Evolutionary conservation across 2,797 vertebrate species (phyloP).

Genomic region (Pseudomugil gertrudae): DNA sequence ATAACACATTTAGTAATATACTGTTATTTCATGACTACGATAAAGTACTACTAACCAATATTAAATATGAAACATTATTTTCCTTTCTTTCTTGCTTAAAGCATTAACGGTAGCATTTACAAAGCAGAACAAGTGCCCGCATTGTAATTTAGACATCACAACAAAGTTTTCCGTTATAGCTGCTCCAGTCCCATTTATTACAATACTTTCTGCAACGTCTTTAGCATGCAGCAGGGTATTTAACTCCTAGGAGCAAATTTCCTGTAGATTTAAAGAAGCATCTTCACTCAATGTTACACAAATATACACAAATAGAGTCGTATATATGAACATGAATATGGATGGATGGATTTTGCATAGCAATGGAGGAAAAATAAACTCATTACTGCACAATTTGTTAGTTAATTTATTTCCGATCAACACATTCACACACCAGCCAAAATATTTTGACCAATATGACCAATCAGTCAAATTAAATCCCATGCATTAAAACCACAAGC

Average conservation of each 20-base stretch:
- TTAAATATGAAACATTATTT: not conserved
- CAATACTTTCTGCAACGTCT: not conserved
- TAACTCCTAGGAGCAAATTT: not conserved
- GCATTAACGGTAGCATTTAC: not conserved
- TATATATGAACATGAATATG: not conserved
- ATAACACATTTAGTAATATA: not conserved
- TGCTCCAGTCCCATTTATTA: not conserved
- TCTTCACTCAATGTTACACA: not conserved
- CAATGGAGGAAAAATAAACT: not conserved
- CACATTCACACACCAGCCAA: conserved; percentile 13
- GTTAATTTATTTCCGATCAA: conserved; percentile 13
- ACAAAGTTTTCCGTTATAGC: not conserved
- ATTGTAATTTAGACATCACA: not conserved
- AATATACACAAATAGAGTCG: not conserved
- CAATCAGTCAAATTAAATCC: conserved; percentile 5
- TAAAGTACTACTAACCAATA: not conserved
- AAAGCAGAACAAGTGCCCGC: not conserved
- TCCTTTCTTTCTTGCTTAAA: not conserved
- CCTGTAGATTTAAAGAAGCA: not conserved
- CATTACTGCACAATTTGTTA: conserved; percentile 17
- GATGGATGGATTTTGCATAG: not conserved
- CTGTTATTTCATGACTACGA: not conserved
- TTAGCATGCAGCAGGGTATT: not conserved
- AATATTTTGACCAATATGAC: too few relatives aligned
- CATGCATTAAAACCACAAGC: conserved; percentile 19